phyloP scores from a whole-genome alignment of 2,797 vertebrate species.

The Anableps anableps region DNA sequence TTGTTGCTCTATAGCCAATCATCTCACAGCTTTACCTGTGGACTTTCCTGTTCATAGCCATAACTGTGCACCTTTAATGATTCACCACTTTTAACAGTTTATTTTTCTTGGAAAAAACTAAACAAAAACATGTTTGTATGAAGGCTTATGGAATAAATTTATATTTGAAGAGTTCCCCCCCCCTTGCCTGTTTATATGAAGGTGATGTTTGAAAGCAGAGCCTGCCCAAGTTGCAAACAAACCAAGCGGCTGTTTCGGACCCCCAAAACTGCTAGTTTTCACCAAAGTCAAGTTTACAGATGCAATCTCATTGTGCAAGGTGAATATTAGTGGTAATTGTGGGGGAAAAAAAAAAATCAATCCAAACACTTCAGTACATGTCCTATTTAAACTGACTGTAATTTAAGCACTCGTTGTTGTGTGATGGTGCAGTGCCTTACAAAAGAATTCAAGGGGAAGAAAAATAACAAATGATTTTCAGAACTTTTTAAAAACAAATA shows the following conservation, averaged over 20 bases:
- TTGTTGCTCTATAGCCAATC: conserved; percentile 50
- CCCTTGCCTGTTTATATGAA: too few species aligned
- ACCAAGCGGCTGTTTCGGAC: not conserved
- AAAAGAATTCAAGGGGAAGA: not conserved
- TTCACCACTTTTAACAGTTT: conserved; percentile 63
- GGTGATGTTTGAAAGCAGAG: not conserved
- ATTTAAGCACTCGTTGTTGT: not conserved
- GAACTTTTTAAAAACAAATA: not conserved
- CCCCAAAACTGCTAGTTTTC: not conserved
- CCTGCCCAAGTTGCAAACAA: not conserved
- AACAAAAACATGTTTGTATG: conserved; percentile 73
- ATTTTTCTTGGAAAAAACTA: conserved; percentile 58
- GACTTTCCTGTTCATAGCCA: conserved; percentile 47
- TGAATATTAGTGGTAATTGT: not conserved
- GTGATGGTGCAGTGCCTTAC: not conserved
- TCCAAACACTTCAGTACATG: not conserved
- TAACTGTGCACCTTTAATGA: conserved; percentile 67
- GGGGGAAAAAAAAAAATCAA: not conserved
- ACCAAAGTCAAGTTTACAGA: not conserved
- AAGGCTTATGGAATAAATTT: conserved; percentile 76
- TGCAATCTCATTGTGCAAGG: not conserved
- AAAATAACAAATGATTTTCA: not conserved
- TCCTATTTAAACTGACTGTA: not conserved
- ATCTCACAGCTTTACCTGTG: conserved; percentile 71
- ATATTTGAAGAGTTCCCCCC: conserved; percentile 68